A percentile compares a stretch with the other conserved stretches of the same genome.
phyloP scores from a whole-genome alignment of 2,113 vertebrate species.

The Sapayoa aenigma region DNA sequence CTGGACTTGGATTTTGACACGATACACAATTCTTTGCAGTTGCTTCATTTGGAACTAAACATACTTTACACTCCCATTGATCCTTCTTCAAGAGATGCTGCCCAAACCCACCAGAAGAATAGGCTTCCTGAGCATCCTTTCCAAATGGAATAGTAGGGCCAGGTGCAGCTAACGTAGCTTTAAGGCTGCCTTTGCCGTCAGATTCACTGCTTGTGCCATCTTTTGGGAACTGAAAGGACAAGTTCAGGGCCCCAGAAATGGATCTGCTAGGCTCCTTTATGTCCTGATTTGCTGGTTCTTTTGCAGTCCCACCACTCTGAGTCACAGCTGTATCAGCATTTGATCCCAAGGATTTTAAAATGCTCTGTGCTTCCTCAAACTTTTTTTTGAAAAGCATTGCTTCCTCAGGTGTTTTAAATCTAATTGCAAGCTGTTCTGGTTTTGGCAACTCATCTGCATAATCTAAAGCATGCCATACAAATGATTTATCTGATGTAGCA shows the following conservation, averaged over 20 bases:
- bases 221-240: conserved; percentile 79
- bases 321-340: not conserved
- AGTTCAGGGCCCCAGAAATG: conserved; percentile 39
- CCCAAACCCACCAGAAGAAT: conserved; percentile 58
- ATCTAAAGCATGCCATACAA: conserved; percentile 95
- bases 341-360: conserved; percentile 65
- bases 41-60: conserved; percentile 78
- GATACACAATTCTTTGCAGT: conserved; percentile 72
- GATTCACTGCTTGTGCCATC: conserved; percentile 69
- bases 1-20: conserved; percentile 72
- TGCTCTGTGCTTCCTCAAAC: conserved; percentile 89
- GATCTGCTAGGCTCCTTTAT: conserved; percentile 54
- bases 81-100: conserved; percentile 78
- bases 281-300: conserved; percentile 45
- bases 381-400: conserved; percentile 90
- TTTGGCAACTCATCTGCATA: conserved; percentile 94
- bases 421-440: conserved; percentile 91
- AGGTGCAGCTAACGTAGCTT: not conserved
- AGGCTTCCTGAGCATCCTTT: conserved; percentile 62
- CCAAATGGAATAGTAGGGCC: conserved; percentile 69
- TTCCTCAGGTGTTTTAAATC: conserved; percentile 95
- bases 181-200: conserved; percentile 32
- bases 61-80: conserved; percentile 82
- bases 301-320: conserved; percentile 33
- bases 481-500: conserved; percentile 91